A percentile compares a stretch with the other conserved stretches of the same genome.
Evolutionary conservation across 2,113 vertebrate genomes (phyloP).

Genomic region (Podilymbus podiceps): DNA sequence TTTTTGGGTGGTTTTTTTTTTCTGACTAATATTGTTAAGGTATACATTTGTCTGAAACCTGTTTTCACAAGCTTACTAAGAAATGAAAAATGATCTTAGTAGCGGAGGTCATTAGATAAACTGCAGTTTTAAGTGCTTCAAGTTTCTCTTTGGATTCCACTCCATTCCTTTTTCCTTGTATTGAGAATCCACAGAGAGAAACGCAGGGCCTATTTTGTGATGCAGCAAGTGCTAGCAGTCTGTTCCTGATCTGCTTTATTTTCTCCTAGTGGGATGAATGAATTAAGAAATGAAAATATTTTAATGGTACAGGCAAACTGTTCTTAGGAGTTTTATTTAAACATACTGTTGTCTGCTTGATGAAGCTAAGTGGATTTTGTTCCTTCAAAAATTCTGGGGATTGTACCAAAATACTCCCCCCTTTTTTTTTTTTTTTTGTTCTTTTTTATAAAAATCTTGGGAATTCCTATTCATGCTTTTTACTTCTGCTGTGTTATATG

Average conservation of each 20-base stretch:
- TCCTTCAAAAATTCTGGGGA: rapidly evolving
- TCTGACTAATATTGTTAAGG: neutral
- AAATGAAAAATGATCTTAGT: neutral
- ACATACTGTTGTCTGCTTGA: neutral
- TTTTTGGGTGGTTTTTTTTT: neutral
- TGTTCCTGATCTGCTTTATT: neutral
- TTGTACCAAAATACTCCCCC: rapidly evolving
- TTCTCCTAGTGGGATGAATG: neutral
- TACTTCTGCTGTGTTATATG: neutral
- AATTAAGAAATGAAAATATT: neutral
- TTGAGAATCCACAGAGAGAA: neutral
- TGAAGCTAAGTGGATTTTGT: neutral
- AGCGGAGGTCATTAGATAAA: neutral
- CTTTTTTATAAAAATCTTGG: neutral
- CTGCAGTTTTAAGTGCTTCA: neutral
- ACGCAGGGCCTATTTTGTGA: neutral
- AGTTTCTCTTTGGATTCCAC: neutral
- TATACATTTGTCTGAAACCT: neutral
- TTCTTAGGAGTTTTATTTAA: neutral
- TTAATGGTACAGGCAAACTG: neutral
- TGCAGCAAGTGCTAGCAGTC: neutral
- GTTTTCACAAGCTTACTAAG: neutral
- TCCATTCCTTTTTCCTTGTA: neutral
- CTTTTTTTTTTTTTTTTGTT: no score
- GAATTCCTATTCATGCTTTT: neutral